A percentile compares a stretch with the other conserved stretches of the same genome.
These are phyloP conservation scores for Drosophila tropicalis DNA, from an alignment of 1,140 invertebrate genomes.

Conservation along the genomic window DNA sequence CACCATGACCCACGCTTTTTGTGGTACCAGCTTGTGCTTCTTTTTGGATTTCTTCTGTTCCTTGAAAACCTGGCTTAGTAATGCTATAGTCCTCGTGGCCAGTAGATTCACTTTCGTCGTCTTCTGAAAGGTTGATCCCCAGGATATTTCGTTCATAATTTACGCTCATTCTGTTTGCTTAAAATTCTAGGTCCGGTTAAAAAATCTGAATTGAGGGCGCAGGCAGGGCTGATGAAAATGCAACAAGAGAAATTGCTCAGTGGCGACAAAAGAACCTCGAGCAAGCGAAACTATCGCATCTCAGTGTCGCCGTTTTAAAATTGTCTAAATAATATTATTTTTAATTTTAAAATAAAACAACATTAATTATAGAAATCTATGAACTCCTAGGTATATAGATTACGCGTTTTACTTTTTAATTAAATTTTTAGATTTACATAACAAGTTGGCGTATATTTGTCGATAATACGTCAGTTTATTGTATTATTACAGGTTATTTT, in stretches of 20 bases:
- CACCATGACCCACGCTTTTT: not conserved
- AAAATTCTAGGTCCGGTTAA: not conserved
- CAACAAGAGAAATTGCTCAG: not conserved
- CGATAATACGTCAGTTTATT: no score
- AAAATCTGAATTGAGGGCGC: conserved; percentile 1
- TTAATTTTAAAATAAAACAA: no score
- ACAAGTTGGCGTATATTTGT: no score
- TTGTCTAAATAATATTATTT: not conserved
- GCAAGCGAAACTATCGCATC: not conserved
- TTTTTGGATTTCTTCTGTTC: not conserved
- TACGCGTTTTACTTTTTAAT: no score
- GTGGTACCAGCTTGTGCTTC: not conserved
- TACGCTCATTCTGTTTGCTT: conserved; percentile 52
- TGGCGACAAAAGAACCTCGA: not conserved
- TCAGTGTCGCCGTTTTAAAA: not conserved
- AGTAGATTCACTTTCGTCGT: conserved; percentile 51
- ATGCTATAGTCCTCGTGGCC: conserved; percentile 16
- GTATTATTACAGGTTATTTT: no score
- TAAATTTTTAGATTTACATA: no score
- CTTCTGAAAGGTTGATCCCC: conserved; percentile 52
- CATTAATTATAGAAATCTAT: no score
- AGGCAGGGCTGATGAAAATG: not conserved
- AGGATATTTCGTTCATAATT: conserved; percentile 54
- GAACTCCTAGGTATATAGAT: no score
- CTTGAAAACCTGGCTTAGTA: conserved; percentile 16